phyloP scores from a whole-genome alignment of 2,797 vertebrate genomes.

The Tenualosa ilisha region DNA sequence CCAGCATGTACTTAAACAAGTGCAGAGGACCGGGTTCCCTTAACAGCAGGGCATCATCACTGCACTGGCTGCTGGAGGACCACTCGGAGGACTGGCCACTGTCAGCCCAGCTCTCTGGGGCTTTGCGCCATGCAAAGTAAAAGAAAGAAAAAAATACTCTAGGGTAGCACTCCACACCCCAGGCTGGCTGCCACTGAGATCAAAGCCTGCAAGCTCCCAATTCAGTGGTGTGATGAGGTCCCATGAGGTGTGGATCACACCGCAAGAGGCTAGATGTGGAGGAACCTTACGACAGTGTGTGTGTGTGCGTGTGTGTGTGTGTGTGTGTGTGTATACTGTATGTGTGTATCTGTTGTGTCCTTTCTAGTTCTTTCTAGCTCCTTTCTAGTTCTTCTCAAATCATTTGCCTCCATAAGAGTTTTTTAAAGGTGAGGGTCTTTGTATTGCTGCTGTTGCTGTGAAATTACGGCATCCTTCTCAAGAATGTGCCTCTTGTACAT shows the following conservation, averaged over 20 bases:
- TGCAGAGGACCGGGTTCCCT: background rate
- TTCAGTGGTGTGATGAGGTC: background rate
- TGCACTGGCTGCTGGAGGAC: background rate
- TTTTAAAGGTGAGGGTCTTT: background rate
- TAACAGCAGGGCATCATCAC: constrained; percentile 2
- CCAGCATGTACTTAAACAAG: background rate
- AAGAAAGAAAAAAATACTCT: background rate
- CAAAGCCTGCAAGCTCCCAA: background rate
- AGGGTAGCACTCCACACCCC: background rate
- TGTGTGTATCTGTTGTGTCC: background rate
- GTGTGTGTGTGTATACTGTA: too few species aligned
- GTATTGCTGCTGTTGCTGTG: background rate
- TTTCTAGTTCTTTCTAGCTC: background rate
- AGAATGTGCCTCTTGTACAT: background rate
- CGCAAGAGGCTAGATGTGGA: background rate
- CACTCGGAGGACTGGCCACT: background rate
- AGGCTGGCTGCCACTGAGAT: background rate
- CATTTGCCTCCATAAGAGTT: background rate
- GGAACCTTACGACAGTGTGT: background rate
- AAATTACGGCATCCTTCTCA: background rate
- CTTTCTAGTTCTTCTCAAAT: background rate
- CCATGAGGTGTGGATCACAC: background rate
- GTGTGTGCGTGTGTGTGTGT: background rate
- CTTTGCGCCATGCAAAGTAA: background rate
- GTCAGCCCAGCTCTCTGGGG: background rate